Conservation (phyloP, 2,888 invertebrate species). For the Nomada goodeniana region DNA sequence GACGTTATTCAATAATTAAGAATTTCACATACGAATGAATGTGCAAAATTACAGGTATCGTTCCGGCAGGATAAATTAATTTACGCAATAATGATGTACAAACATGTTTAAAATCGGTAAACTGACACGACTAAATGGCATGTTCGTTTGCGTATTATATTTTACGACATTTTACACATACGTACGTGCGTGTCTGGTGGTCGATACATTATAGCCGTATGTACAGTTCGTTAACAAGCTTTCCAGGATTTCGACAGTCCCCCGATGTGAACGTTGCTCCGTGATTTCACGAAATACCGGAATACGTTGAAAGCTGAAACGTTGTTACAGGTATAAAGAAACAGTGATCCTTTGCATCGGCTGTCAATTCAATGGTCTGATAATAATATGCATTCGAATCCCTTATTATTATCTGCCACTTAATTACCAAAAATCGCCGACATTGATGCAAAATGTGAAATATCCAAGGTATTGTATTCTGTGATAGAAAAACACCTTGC, state of each 20-base stretch:
- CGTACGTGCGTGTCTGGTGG: background rate
- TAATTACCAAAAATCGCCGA: too few species aligned
- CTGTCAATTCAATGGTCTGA: background rate
- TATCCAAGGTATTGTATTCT: too few species aligned
- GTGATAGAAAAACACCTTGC: too few species aligned
- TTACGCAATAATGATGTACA: background rate
- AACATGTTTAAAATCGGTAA: background rate
- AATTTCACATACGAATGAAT: too few species aligned
- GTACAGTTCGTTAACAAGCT: conserved; percentile 7
- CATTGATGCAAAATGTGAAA: too few species aligned
- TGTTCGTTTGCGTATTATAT: background rate
- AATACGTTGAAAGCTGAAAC: conserved; percentile 21
- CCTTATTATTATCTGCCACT: too few species aligned
- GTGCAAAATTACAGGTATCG: too few species aligned
- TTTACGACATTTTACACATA: background rate
- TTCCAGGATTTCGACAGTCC: conserved; percentile 22
- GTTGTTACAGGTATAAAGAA: conserved; percentile 41
- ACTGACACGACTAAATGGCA: background rate
- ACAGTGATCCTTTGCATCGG: background rate
- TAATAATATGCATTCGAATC: background rate
- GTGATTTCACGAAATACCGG: conserved; percentile 35
- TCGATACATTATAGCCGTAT: conserved; percentile 7
- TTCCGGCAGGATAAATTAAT: background rate
- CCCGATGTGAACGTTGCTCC: background rate
- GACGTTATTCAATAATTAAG: too few species aligned